phyloP scores from a whole-genome alignment of 2,113 vertebrate species.

The cattle (Bos taurus) region ARS-UCD2.0 NC_037338.1:93528001-93528500 shows the following conservation, averaged over 20 bases:
- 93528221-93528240: background rate
- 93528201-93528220: background rate
- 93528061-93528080: background rate
- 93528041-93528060: background rate
- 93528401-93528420: background rate
- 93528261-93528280: background rate
- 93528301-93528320: background rate
- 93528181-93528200: background rate
- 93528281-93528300: background rate
- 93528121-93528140: background rate
- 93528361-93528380: background rate
- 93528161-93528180: rapidly evolving
- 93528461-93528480: background rate
- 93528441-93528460: background rate
- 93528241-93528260: background rate
- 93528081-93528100: background rate
- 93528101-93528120: background rate
- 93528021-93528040: background rate
- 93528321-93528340: background rate
- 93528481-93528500: too few relatives aligned
- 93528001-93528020: background rate
- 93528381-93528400: background rate
- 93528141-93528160: background rate
- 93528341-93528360: background rate
- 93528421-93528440: background rate